Conservation (phyloP, 1,140 invertebrate genomes). For the Drosophila insularis region DNA sequence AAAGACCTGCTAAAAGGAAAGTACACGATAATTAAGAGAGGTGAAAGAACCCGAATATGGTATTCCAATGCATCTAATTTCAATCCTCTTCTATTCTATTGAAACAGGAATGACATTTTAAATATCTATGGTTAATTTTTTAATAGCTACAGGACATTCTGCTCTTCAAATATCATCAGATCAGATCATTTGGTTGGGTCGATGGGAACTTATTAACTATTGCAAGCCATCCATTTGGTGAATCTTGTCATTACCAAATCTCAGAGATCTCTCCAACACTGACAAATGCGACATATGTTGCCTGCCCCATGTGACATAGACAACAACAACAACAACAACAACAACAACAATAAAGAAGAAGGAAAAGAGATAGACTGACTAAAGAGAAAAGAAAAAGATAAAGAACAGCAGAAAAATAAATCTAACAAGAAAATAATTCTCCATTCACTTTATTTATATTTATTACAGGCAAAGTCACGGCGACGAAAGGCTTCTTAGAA, state of each 20-base stretch:
- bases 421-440: slow-evolving; percentile 73
- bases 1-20: too few species aligned
- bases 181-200: too few species aligned
- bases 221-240: slow-evolving; percentile 21
- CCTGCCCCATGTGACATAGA: slow-evolving; percentile 42
- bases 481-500: slow-evolving; percentile 77
- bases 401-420: slow-evolving; percentile 21
- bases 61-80: too few species aligned
- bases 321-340: slow-evolving; percentile 30
- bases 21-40: too few species aligned
- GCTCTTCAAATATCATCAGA: too few species aligned
- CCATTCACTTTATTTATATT: slow-evolving; percentile 69
- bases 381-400: neutral
- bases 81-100: too few species aligned
- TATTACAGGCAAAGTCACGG: slow-evolving; percentile 61
- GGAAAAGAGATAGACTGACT: neutral
- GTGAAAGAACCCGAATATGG: too few species aligned
- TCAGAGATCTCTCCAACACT: slow-evolving; percentile 17
- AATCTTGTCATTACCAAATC: slow-evolving; percentile 59
- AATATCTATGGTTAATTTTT: too few species aligned
- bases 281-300: slow-evolving; percentile 60
- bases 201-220: neutral
- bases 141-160: too few species aligned
- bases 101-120: too few species aligned
- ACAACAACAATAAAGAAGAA: neutral